Evolutionary conservation across 2,888 invertebrate species (phyloP).

Genomic region (Trichogramma dendrolimi): DNA sequence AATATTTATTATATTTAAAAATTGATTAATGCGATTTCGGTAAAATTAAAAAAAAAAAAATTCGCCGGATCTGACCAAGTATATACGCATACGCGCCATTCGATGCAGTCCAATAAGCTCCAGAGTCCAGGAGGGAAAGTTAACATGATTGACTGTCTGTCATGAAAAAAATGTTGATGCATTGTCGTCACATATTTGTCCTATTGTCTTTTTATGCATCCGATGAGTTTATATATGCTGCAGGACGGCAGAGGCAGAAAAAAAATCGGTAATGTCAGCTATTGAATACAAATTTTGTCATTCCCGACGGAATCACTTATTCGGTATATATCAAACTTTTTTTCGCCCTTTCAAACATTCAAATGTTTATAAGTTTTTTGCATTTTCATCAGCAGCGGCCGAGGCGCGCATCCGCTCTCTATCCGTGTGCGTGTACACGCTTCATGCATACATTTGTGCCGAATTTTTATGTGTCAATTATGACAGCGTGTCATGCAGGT

Average conservation of each 20-base stretch:
- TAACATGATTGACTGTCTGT: slow-evolving; percentile 26
- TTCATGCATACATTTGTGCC: too few relatives aligned
- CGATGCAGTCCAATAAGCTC: too few relatives aligned
- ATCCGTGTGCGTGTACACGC: too few relatives aligned
- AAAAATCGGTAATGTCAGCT: slow-evolving; percentile 25
- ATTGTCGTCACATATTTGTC: slow-evolving; percentile 23
- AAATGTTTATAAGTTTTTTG: slow-evolving; percentile 5
- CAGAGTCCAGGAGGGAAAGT: slow-evolving; percentile 4
- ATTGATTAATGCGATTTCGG: slow-evolving; percentile 18
- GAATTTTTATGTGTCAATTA: too few relatives aligned
- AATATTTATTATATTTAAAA: slow-evolving; percentile 7
- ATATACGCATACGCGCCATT: too few relatives aligned
- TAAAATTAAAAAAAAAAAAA: slow-evolving; percentile 23
- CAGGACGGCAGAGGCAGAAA: slow-evolving; percentile 14
- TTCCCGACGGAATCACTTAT: slow-evolving; percentile 21
- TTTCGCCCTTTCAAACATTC: background rate
- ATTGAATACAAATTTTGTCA: slow-evolving; percentile 24
- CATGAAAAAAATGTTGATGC: slow-evolving; percentile 25
- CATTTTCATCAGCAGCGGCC: too few relatives aligned
- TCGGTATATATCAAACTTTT: slow-evolving; percentile 17
- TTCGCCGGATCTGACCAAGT: too few relatives aligned
- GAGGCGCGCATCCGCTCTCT: too few relatives aligned
- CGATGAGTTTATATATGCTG: too few relatives aligned
- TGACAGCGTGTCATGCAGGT: too few relatives aligned
- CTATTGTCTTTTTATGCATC: slow-evolving; percentile 17